Percentiles rank a stretch among this genome's conserved stretches.
phyloP scores from a whole-genome alignment of 2,797 vertebrate genomes.

The Okamejei kenojei region DNA sequence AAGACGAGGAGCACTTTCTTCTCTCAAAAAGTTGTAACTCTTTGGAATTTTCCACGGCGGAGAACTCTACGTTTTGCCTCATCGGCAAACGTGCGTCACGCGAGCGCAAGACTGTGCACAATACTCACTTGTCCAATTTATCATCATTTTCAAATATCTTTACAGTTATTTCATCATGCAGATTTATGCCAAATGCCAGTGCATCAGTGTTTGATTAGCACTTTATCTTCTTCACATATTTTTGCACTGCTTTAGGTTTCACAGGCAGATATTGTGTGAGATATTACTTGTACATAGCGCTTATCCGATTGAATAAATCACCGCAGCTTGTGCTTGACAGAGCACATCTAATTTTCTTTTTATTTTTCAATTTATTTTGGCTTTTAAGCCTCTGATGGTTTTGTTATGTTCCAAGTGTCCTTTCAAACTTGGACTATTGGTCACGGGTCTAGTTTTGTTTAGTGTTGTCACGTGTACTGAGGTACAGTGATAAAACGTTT shows the following conservation, averaged over 20 bases:
- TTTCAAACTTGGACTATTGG: neutral
- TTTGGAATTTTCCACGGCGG: too few species aligned
- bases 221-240: conserved; percentile 29
- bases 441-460: too few species aligned
- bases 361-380: neutral
- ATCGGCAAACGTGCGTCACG: neutral
- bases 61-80: too few species aligned
- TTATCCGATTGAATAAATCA: neutral
- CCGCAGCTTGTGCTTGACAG: neutral
- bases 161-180: conserved; percentile 20
- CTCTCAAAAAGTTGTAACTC: too few species aligned
- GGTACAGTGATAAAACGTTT: too few species aligned
- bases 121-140: neutral
- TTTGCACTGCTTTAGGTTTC: neutral
- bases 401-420: neutral
- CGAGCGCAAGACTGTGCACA: too few species aligned
- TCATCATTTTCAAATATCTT: neutral
- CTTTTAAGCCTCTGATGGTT: neutral
- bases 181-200: neutral
- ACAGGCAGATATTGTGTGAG: neutral
- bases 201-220: conserved; percentile 9
- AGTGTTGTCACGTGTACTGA: too few species aligned
- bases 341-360: neutral
- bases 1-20: too few species aligned
- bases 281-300: neutral